Evolutionary conservation across 2,113 vertebrate species (phyloP).

Genomic region (Alectura lathami): DNA sequence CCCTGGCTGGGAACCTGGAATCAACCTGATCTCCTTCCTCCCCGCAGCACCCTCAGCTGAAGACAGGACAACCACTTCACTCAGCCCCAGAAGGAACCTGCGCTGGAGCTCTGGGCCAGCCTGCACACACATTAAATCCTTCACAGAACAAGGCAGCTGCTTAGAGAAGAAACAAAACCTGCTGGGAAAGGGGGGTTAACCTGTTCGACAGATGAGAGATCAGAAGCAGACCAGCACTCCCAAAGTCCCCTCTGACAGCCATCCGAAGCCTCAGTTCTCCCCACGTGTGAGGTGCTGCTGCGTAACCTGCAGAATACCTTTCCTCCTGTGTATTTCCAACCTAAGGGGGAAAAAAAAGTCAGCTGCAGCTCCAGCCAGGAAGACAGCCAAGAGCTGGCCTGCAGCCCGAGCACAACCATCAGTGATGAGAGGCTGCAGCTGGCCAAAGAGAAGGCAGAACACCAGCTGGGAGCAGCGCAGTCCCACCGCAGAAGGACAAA

Average conservation of each 20-base stretch:
- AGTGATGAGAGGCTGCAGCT: neutral
- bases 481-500: neutral
- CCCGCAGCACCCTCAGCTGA: neutral
- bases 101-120: neutral
- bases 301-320: neutral
- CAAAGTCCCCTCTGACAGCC: fast-evolving
- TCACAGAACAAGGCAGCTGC: neutral
- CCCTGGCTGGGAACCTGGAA: too few relatives aligned
- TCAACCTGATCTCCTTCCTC: too few relatives aligned
- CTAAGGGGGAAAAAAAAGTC: fast-evolving
- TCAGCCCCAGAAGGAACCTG: neutral
- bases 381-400: fast-evolving
- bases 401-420: fast-evolving
- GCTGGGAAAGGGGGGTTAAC: fast-evolving
- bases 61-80: neutral
- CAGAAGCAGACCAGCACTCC: too few relatives aligned
- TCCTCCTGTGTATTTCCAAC: neutral
- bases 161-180: neutral
- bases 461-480: neutral
- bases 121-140: too few relatives aligned
- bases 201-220: neutral
- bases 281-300: fast-evolving
- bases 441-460: neutral
- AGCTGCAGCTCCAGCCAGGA: neutral
- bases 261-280: fast-evolving